Conservation (phyloP, 2,888 invertebrate genomes). For the Erannis defoliaria region DNA sequence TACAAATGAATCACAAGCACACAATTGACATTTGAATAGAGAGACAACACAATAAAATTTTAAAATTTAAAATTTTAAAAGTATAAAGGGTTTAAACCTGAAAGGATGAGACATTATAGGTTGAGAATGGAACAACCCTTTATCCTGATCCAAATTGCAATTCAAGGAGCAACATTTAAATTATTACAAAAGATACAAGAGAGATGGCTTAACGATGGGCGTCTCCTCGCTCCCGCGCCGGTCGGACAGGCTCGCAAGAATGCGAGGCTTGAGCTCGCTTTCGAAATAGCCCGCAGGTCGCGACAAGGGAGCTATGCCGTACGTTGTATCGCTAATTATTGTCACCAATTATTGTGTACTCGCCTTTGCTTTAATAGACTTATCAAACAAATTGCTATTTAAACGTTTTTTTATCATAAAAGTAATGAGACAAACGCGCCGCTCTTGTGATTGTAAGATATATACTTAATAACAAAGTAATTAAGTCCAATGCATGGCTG, state of each 20-base stretch:
- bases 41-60: too few species aligned
- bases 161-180: slow-evolving; percentile 42
- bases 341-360: slow-evolving; percentile 36
- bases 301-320: slow-evolving; percentile 59
- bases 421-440: too few species aligned
- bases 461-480: too few species aligned
- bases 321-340: slow-evolving; percentile 51
- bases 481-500: too few species aligned
- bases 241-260: slow-evolving; percentile 82
- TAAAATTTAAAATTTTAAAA: too few species aligned
- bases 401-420: too few species aligned
- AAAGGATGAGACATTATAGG: too few species aligned
- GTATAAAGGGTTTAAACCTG: too few species aligned
- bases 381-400: slow-evolving; percentile 12
- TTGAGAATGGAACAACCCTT: too few species aligned
- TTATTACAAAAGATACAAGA: slow-evolving; percentile 44
- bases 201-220: slow-evolving; percentile 42
- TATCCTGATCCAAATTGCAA: slow-evolving; percentile 22
- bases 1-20: too few species aligned
- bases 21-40: too few species aligned
- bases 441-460: too few species aligned
- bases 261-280: slow-evolving; percentile 74
- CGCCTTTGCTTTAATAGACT: slow-evolving; percentile 29
- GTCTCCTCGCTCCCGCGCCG: slow-evolving; percentile 56
- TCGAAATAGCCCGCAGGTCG: slow-evolving; percentile 71